Base-by-base conservation (phyloP, 2,113 vertebrate species). In the Speoplatyrhinus poulsoni region DNA sequence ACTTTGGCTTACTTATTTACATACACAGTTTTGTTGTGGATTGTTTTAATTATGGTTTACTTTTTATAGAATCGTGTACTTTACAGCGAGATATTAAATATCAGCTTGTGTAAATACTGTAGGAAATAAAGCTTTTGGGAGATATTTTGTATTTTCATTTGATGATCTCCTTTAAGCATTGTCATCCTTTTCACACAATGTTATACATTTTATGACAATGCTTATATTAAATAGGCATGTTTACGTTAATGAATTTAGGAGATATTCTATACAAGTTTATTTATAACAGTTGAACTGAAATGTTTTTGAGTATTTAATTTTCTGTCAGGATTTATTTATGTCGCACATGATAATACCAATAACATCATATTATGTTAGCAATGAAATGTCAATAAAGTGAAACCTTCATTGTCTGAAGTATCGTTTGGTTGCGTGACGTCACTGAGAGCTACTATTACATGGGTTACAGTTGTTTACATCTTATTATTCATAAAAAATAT, bases 311-410 rank as follows among this genome's bases (percentile, higher is more conserved):
- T 7, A 12, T 52, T 12, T 54, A 16, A 65, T 59, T 26, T 67
- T 79, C 50, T 69, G 73, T 88, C 69, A 46, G 59, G 60, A 84
- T 90, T 81, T 73, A 63, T 90, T 90, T 77, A 63, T 86, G 88
- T 89, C 83, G 58, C 77, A 87, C 87, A 67, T 72, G 26, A 26
- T 76, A 66, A 77, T 86, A 81, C 78, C 80, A 81, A 87, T 80
- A 75, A 83, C 87, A 89, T 86, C 75, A 88, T 70, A 82, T 89
- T 88, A 83, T 91, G 87, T 92, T 91, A 77, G 81, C 83, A 80
- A 87, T 68, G 71, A 90, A 89, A 86, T 82, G 85, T 90, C 86
- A 93, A 93, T 93, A 92, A 93, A 86, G 68, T 80, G 62, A 69
- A 74, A 81, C 73, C 58, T 77, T 83, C 46, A 71, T 74, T 19